Evolutionary conservation across 2,113 vertebrate species (phyloP).

Genomic region (Elachura formosa): DNA sequence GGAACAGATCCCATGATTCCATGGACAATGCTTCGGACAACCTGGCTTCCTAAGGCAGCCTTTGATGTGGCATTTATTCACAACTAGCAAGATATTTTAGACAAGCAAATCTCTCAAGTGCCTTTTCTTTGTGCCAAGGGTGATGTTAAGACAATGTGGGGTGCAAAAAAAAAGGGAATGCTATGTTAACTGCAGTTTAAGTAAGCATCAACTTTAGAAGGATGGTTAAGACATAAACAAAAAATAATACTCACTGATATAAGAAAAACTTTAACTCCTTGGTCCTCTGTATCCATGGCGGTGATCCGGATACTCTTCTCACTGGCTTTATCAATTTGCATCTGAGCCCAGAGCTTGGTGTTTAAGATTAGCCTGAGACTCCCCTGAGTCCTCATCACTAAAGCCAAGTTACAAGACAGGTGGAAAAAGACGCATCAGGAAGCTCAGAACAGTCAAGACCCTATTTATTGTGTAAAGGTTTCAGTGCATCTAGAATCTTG

Average conservation of each 20-base stretch:
- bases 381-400: constrained; percentile 98
- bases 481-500: background rate
- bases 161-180: background rate
- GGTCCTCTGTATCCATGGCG: constrained; percentile 97
- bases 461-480: background rate
- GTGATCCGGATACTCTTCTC: constrained; percentile 97
- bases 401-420: background rate
- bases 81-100: background rate
- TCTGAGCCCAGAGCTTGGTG: constrained; percentile 98
- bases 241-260: constrained; percentile 82
- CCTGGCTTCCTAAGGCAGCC: background rate
- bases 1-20: background rate
- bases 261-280: constrained; percentile 97
- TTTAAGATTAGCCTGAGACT: constrained; percentile 96
- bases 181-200: background rate
- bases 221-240: background rate
- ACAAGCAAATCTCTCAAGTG: background rate
- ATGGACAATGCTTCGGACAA: background rate
- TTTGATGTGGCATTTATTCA: background rate
- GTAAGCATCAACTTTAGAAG: background rate
- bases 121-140: background rate
- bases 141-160: background rate
- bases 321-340: constrained; percentile 99
- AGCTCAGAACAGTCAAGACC: background rate
- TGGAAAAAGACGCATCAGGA: background rate